phyloP scores from a whole-genome alignment of 2,113 vertebrate species.

The Rhinolophus ferrumequinum region DNA sequence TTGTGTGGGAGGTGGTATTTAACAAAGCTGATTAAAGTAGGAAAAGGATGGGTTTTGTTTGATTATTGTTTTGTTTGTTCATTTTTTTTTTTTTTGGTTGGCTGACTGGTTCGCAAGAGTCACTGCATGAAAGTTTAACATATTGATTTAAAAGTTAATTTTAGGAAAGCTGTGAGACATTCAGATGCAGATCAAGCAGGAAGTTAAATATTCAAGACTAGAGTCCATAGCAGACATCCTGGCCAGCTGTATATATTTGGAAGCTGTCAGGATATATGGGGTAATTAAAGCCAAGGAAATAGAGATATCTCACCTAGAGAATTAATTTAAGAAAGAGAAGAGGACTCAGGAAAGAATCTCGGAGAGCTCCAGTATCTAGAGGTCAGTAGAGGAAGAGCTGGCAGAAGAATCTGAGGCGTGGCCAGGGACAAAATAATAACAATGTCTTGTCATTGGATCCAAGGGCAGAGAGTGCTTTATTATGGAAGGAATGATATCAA shows the following conservation, averaged over 20 bases:
- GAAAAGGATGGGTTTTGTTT: not conserved
- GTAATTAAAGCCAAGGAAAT: not conserved
- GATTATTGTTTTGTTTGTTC: constrained; percentile 48
- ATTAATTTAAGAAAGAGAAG: not conserved
- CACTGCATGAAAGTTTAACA: not conserved
- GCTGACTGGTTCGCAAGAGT: not conserved
- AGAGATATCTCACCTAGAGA: not conserved
- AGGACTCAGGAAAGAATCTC: not conserved
- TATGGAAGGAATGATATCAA: not conserved
- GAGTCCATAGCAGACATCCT: not conserved
- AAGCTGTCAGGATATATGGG: not conserved
- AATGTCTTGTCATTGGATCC: not conserved
- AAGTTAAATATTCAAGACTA: not conserved
- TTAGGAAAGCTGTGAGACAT: not conserved
- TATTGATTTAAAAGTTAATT: constrained; percentile 36
- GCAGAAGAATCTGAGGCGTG: not conserved
- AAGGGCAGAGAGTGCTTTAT: not conserved
- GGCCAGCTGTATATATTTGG: not conserved
- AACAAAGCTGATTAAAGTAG: constrained; percentile 36
- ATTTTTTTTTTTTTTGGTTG: not conserved
- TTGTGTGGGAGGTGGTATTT: constrained; percentile 28
- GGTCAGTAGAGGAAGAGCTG: not conserved
- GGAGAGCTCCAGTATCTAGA: not conserved
- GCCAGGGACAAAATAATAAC: not conserved
- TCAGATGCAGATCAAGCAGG: not conserved